Evolutionary conservation across 2,113 vertebrate genomes (phyloP).

Genomic region (Prunella himalayana): DNA sequence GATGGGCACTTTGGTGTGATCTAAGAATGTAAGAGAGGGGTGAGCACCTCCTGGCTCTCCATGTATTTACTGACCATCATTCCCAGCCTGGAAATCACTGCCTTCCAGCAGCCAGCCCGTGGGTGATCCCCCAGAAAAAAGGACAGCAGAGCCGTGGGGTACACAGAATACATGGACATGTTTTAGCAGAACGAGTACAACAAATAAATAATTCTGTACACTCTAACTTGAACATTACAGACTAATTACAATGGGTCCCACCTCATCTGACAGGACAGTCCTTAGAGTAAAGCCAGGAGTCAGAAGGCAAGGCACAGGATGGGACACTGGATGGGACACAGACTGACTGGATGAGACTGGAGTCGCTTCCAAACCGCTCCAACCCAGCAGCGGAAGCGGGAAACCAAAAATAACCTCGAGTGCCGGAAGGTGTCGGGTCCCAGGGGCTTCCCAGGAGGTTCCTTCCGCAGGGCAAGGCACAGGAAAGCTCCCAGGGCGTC

Average conservation of each 20-base stretch:
- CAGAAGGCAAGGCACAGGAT: neutral
- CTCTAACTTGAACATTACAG: conserved; percentile 1
- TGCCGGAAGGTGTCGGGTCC: neutral
- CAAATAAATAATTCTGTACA: conserved; percentile 76
- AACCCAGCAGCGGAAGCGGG: neutral
- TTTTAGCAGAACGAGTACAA: conserved; percentile 57
- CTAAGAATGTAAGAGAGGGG: fast-evolving
- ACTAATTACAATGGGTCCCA: neutral
- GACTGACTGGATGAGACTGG: fast-evolving
- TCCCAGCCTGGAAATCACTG: fast-evolving
- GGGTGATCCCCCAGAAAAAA: neutral
- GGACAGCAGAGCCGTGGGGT: conserved; percentile 14
- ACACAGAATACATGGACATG: conserved; percentile 45
- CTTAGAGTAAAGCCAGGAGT: neutral
- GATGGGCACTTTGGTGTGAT: neutral
- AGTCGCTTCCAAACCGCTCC: neutral
- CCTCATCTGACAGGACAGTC: neutral
- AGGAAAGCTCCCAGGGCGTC: neutral
- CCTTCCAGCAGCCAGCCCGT: fast-evolving
- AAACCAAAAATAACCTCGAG: neutral
- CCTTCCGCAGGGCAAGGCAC: neutral
- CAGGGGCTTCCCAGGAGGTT: neutral
- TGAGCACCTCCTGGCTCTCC: neutral
- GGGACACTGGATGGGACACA: neutral
- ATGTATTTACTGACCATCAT: fast-evolving